Evolutionary conservation across 2,888 invertebrate species (phyloP), one percentile per base, ranked within the genome.

Genomic region (Trichopria drosophilae): DNA sequence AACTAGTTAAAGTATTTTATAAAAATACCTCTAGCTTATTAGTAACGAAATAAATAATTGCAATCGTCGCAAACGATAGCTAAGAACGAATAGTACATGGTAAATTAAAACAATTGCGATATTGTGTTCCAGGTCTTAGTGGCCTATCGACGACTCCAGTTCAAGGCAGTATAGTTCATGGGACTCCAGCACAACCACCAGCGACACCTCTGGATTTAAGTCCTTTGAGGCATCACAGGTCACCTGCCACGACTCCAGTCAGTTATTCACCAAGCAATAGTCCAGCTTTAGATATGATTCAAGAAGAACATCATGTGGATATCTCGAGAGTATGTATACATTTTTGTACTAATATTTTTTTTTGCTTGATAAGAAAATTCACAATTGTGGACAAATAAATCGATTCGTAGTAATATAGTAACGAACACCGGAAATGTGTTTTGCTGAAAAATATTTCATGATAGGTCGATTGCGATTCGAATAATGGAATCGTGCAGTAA

Each of bases 221-320:
- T 64, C 72, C 68, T 34, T 52, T 74, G 37, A 66, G 74, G 51
- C 74, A 72, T 58, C 75, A 74, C 55, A 68, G 75, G 59, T 75
- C 76, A 41, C 76, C 76, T 42, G 71, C 73, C 6, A 74, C 74
- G 23, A 75, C 82, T 3, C 81, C 82, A 28, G 75, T 75, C 22
- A 75, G 71, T 64, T 75, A 75, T 58, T 75, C 75, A 16, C 75
- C 75, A 45, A 75, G 75, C 58, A 75, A 75, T 1, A 85, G 85
- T 51, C 86, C 86, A 0, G 81, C 81, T 4, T 70, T 90, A 48
- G 88, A 88, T 66, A 90, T 90, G 82, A 90, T 90, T 37, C 88
- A 87, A 71, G 85, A 85, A 67, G 85, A 85, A 69, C 84, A 86
- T 56, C 83, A 84, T 39, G 70, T 74, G 12, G 74, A 75, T 51